Base-by-base conservation (phyloP, 2,113 vertebrate genomes). In the Egretta garzetta region DNA sequence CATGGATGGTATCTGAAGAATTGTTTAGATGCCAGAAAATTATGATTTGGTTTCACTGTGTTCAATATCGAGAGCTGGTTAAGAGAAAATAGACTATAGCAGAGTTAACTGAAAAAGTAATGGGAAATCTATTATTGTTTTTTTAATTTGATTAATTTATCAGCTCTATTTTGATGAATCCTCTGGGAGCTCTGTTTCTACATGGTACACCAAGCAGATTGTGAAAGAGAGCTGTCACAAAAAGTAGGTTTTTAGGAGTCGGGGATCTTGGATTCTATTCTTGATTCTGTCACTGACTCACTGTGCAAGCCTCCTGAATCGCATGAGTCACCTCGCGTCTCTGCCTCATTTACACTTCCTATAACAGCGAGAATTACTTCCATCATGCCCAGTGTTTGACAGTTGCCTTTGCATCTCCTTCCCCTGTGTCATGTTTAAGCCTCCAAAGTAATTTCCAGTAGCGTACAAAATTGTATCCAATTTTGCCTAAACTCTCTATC, bases 281-380 rank as follows among this genome's bases (percentile, higher is more conserved):
- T 83, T 9, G 88, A 1, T 75, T 26, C 87, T 92, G 56, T 79
- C 72, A n/a, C 56, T 95, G 94, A 88, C 80, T 97, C 95, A 85
- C 67, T 39, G 82, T 45, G 59, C 56, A 41, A 81, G 43, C 79
- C 73, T 83, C 63, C 50, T 30, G 10, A 90, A 94, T 35, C n/a
- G 74, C 58, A 6, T 88, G 87, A 94, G 80, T 96, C 93, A 84
- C 80, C 52, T 55, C 3, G 30, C 63, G 88, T 59, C 93, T 83
- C 80, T 95, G 86, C 86, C 80, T 90, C 92, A 43, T 80, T 95
- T 88, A 88, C 92, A 35, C 86, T 80, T 71, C 66, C 80, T 90
- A 22, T 64, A 52, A 86, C 87, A 95, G 86, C 47, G 72, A 83
- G 27, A 45, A 67, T 79, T 91, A 8, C 60, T 90, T 66, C 12